Conservation (phyloP, 2,888 invertebrate species). For the Monoplex corrugatus region DNA sequence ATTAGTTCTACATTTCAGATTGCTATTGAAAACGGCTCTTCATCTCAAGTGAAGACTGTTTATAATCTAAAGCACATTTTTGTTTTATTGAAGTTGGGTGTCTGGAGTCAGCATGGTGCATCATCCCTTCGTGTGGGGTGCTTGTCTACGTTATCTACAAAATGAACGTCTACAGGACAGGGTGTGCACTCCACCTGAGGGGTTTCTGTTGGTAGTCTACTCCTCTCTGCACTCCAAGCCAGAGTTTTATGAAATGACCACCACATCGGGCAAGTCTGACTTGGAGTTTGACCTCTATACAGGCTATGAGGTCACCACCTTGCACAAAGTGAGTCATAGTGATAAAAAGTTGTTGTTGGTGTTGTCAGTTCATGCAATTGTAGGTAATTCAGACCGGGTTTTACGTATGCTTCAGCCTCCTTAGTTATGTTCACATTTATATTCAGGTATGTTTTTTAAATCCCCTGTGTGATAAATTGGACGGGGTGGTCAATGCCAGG, state of each 20-base stretch:
- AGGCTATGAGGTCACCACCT: conserved; percentile 75
- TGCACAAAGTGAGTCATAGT: conserved; percentile 71
- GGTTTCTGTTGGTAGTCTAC: conserved; percentile 78
- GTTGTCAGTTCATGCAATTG: too few species aligned
- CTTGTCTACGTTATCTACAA: conserved; percentile 77
- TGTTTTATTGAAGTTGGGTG: conserved; percentile 77
- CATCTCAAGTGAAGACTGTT: too few species aligned
- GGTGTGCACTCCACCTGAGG: conserved; percentile 78
- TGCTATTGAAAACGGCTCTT: too few species aligned
- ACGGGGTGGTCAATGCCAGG: too few species aligned
- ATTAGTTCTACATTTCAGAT: too few species aligned
- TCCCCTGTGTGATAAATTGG: too few species aligned
- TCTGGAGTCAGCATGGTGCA: conserved; percentile 77
- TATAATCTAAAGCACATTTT: neutral
- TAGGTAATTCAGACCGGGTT: too few species aligned
- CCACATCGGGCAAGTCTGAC: conserved; percentile 63
- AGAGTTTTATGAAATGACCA: conserved; percentile 77
- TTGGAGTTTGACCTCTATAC: conserved; percentile 72
- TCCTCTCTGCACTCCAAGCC: conserved; percentile 76
- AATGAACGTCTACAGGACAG: conserved; percentile 76
- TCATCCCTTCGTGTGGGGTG: conserved; percentile 79
- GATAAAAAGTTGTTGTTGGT: neutral
- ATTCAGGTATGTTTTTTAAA: too few species aligned
- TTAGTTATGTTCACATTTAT: too few species aligned
- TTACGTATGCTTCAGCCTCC: too few species aligned